Conservation (phyloP, 2,113 vertebrate species). For the Nesoenas mayeri region DNA sequence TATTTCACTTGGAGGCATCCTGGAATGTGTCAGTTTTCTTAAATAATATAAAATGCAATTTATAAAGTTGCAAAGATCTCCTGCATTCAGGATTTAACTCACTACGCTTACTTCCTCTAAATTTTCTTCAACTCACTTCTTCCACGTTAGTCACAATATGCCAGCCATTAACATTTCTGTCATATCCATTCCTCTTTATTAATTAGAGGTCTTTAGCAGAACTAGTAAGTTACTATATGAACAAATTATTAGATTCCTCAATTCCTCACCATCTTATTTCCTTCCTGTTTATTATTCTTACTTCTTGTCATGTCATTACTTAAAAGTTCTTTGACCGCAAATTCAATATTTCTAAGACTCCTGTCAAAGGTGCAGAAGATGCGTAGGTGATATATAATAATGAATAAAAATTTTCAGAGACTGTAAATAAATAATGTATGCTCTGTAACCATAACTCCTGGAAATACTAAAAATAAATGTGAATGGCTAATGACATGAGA, state of each 20-base stretch:
- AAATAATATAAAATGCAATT: neutral
- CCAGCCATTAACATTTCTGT: neutral
- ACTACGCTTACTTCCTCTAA: neutral
- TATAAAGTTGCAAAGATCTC: neutral
- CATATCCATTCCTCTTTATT: neutral
- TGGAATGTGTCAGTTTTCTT: neutral
- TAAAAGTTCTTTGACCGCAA: neutral
- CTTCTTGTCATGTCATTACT: neutral
- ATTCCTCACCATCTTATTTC: neutral
- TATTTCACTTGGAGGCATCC: neutral
- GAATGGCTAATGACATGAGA: neutral
- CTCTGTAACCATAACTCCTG: neutral
- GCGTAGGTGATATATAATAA: rapidly evolving
- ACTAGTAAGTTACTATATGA: neutral
- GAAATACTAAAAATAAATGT: neutral
- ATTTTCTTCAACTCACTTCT: neutral
- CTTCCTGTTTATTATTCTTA: neutral
- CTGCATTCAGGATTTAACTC: neutral
- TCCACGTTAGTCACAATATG: neutral
- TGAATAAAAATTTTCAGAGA: neutral
- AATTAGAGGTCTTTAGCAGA: neutral
- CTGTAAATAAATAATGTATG: neutral
- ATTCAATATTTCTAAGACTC: neutral
- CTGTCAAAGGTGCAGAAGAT: neutral
- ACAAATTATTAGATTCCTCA: neutral